These are phyloP conservation scores for Noctilio leporinus DNA, from an alignment of 2,113 vertebrate species.

Conservation along the genomic window DNA sequence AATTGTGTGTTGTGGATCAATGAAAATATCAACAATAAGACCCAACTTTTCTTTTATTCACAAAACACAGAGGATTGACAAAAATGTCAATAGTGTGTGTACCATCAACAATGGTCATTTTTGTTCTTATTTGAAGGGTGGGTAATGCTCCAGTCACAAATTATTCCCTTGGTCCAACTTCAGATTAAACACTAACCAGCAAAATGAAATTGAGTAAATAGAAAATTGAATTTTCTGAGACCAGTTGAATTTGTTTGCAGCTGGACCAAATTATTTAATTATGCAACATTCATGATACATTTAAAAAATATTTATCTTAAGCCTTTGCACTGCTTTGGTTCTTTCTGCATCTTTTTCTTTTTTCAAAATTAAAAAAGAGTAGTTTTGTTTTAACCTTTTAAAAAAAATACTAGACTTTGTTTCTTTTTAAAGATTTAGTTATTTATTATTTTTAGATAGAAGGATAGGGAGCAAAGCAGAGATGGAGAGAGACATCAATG, in stretches of 20 bases:
- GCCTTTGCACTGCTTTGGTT: not conserved
- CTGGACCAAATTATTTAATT: not conserved
- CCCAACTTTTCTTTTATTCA: not conserved
- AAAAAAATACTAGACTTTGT: not conserved
- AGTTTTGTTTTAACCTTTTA: not conserved
- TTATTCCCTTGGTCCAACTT: not conserved
- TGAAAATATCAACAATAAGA: not conserved
- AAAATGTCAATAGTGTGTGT: not conserved
- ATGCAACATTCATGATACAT: not conserved
- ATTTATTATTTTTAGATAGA: too few species aligned
- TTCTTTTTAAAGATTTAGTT: too few species aligned
- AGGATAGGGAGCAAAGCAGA: too few species aligned
- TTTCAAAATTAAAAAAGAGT: not conserved
- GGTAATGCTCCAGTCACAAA: not conserved
- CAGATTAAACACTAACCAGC: not conserved
- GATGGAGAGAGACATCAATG: too few species aligned
- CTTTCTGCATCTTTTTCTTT: not conserved
- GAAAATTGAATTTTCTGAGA: not conserved
- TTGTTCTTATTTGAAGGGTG: not conserved
- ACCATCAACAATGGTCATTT: not conserved
- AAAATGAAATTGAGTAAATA: not conserved
- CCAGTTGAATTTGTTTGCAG: not conserved
- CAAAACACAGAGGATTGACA: not conserved
- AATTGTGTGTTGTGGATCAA: not conserved
- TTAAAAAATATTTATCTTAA: not conserved